Conservation (phyloP, 2,888 invertebrate genomes). For the Megastigmus dorsalis region DNA sequence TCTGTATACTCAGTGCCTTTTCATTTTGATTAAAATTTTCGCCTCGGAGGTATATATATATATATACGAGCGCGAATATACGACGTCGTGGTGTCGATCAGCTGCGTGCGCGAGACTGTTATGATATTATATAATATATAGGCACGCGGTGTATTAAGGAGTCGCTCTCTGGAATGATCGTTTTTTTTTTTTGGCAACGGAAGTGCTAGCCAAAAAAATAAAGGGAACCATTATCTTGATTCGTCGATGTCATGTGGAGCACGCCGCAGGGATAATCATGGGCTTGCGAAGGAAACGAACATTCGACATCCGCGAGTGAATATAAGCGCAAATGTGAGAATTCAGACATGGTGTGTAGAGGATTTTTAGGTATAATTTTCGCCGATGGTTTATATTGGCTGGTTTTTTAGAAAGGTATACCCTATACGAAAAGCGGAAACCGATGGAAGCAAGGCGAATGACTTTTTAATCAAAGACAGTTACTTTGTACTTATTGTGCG, state of each 20-base stretch:
- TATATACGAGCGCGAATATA: too few relatives aligned
- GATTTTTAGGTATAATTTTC: constrained; percentile 30
- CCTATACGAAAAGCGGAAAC: neutral
- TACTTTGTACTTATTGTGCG: neutral
- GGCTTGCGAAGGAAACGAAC: constrained; percentile 49
- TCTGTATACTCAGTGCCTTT: constrained; percentile 9
- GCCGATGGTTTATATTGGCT: constrained; percentile 2
- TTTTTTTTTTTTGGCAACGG: constrained; percentile 38
- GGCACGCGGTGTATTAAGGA: too few relatives aligned
- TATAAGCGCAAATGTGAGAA: neutral
- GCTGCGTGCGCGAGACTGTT: neutral
- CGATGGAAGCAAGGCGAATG: constrained; percentile 19
- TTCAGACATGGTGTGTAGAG: neutral
- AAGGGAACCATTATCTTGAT: constrained; percentile 43
- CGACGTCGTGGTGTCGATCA: neutral
- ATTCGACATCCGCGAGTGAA: constrained; percentile 10
- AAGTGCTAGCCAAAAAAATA: constrained; percentile 36
- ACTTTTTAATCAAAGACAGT: constrained; percentile 48
- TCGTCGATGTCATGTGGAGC: constrained; percentile 41
- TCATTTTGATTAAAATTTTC: constrained; percentile 46
- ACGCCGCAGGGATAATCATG: constrained; percentile 64
- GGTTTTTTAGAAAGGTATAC: too few relatives aligned
- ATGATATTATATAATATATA: too few relatives aligned
- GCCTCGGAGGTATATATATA: too few relatives aligned
- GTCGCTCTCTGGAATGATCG: neutral